Base-by-base conservation (phyloP, 92 coral and sea anemone species). In the Porites rus region DNA sequence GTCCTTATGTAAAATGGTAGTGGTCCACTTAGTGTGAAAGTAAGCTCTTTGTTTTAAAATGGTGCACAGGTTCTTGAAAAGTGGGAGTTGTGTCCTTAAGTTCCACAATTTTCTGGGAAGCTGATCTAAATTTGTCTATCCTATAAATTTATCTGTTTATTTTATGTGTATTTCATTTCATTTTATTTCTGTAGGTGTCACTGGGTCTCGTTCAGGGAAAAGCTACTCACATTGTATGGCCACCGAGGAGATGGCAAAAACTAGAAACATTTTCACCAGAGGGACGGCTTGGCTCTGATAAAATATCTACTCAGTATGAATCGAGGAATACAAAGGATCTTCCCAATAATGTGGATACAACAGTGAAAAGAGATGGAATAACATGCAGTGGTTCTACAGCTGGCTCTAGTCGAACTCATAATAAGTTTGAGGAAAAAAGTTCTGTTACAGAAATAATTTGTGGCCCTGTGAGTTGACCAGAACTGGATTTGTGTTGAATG, bases 181-280 rank as follows among this genome's bases (percentile, higher is more conserved):
- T 14, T 24, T 24, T 19, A 68, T 68, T 16, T 3, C 7, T 68
- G 43, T 19, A 81, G 86, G 86, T 81, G 10, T 51, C 86, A 0
- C 10, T 70, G 18, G 86, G 86, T n/a, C 65, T 81, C 19, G 31
- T 81, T 16, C 77, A 81, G 53, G 86, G 86, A 3, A 81, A 81
- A 58, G 86, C 86, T 58, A 81, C 77, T 28, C 69, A 43, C 66
- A 61, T 81, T 43, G 86, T 81, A 8, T 81, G 86, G 86, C 86
- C 86, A 31, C 86, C 77, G 0, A 2, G n/a, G 10, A 69, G 86
- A 38, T 81, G 86, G 86, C 86, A 81, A 38, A 54, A 77, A 59
- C 52, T 81, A 17, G 86, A 71, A 60, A 81, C 70, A 12, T 56
- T 31, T 59, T 28, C 67, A 38, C 66, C 69, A 17, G 69, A 70